Evolutionary conservation across 1,140 invertebrate species (phyloP).

Genomic region (Drosophila pruinosa): DNA sequence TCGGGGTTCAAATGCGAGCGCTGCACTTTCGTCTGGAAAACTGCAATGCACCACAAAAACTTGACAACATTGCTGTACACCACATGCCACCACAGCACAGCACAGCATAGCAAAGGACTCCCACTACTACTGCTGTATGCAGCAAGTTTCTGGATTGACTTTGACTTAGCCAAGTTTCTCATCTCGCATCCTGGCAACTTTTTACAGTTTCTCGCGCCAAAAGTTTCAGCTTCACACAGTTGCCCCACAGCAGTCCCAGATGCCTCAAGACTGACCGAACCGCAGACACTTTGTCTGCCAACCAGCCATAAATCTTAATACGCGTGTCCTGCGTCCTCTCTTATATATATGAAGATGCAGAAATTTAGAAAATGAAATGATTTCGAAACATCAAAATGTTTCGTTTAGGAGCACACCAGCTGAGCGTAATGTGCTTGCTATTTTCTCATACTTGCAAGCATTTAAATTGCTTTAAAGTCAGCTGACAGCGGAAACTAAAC

Average conservation of each 20-base stretch:
- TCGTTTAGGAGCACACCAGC: slow-evolving; percentile 60
- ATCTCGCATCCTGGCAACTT: slow-evolving; percentile 30
- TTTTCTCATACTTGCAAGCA: slow-evolving; percentile 28
- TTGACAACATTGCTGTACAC: slow-evolving; percentile 40
- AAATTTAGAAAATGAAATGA: slow-evolving; percentile 72
- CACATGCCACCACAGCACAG: neutral
- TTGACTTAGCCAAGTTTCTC: slow-evolving; percentile 60
- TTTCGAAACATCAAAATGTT: slow-evolving; percentile 77
- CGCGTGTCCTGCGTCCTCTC: slow-evolving; percentile 28
- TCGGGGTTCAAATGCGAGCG: slow-evolving; percentile 45
- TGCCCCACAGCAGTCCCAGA: neutral
- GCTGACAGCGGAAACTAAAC: slow-evolving; percentile 42
- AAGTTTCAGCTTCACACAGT: slow-evolving; percentile 20
- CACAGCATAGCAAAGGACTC: neutral
- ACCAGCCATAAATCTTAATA: slow-evolving; percentile 70
- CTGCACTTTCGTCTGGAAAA: slow-evolving; percentile 72
- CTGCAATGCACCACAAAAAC: slow-evolving; percentile 56
- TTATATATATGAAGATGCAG: slow-evolving; percentile 7
- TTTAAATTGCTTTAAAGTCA: slow-evolving; percentile 53
- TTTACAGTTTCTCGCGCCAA: slow-evolving; percentile 27
- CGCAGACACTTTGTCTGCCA: slow-evolving; percentile 81
- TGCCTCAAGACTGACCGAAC: slow-evolving; percentile 60
- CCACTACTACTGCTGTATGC: neutral
- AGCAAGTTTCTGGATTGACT: slow-evolving; percentile 20
- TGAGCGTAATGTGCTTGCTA: slow-evolving; percentile 67